Conservation (phyloP, 2,888 invertebrate genomes). For the Macaria liturata region DNA sequence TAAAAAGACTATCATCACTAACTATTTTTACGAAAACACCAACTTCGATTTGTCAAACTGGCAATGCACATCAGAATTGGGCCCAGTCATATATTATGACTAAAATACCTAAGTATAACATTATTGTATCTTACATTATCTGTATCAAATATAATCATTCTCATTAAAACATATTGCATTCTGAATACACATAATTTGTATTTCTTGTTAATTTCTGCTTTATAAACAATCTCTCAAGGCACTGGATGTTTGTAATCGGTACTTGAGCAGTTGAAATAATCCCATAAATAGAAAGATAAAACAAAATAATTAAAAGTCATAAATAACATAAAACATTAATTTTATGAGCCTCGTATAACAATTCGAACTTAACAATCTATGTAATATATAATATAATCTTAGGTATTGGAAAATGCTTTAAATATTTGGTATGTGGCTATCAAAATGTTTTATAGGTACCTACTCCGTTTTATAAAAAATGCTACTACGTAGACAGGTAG, state of each 20-base stretch:
- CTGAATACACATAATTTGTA: constrained; percentile 39
- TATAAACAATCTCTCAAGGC: constrained; percentile 33
- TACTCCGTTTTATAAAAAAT: too few relatives aligned
- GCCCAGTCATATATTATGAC: too few relatives aligned
- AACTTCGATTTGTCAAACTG: too few relatives aligned
- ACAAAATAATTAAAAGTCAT: constrained; percentile 1
- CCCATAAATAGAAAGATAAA: not conserved
- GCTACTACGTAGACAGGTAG: too few relatives aligned
- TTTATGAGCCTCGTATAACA: constrained; percentile 20
- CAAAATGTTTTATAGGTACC: too few relatives aligned
- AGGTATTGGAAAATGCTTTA: constrained; percentile 14
- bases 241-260: constrained; percentile 31
- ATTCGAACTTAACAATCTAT: constrained; percentile 15
- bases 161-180: constrained; percentile 47
- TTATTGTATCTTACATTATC: constrained; percentile 12
- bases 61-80: too few relatives aligned
- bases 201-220: constrained; percentile 44
- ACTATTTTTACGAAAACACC: too few relatives aligned
- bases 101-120: constrained; percentile 10
- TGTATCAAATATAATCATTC: constrained; percentile 58
- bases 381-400: constrained; percentile 14
- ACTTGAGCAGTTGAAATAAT: constrained; percentile 20
- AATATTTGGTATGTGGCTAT: constrained; percentile 14
- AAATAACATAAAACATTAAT: not conserved
- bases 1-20: too few relatives aligned